These are phyloP conservation scores for Umimayanthus chanpuru DNA, from an alignment of 92 coral and sea anemone species.

Conservation along the genomic window DNA sequence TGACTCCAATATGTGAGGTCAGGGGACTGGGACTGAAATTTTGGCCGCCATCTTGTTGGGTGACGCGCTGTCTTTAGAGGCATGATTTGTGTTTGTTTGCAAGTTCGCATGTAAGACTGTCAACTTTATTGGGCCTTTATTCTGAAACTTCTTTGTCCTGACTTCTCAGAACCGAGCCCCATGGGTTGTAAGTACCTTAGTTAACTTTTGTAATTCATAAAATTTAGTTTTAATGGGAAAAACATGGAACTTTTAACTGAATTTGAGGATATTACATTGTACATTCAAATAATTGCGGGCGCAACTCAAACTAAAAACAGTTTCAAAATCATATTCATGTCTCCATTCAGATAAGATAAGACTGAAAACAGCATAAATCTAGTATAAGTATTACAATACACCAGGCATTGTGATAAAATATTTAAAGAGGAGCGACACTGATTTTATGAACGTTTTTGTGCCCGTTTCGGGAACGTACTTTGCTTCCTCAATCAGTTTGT, in stretches of 20 bases:
- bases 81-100: too few relatives aligned
- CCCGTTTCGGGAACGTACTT: background rate
- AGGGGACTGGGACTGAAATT: too few relatives aligned
- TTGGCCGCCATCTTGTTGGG: too few relatives aligned
- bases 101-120: background rate
- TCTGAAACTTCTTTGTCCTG: background rate
- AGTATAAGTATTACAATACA: too few relatives aligned
- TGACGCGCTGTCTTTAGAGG: too few relatives aligned
- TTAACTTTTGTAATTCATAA: background rate
- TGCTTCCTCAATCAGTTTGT: too few relatives aligned
- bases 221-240: background rate
- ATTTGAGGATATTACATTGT: background rate
- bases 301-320: background rate
- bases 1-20: too few relatives aligned
- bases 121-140: too few relatives aligned
- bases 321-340: too few relatives aligned
- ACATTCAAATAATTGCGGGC: background rate
- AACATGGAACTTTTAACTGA: background rate
- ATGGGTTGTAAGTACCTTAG: background rate
- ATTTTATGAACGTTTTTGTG: too few relatives aligned
- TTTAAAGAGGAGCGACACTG: too few relatives aligned
- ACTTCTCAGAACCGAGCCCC: background rate
- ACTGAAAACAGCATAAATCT: background rate
- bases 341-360: background rate
- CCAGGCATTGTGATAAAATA: too few relatives aligned